phyloP scores from a whole-genome alignment of 2,797 vertebrate species.

The Sebastes melanostomus region DNA sequence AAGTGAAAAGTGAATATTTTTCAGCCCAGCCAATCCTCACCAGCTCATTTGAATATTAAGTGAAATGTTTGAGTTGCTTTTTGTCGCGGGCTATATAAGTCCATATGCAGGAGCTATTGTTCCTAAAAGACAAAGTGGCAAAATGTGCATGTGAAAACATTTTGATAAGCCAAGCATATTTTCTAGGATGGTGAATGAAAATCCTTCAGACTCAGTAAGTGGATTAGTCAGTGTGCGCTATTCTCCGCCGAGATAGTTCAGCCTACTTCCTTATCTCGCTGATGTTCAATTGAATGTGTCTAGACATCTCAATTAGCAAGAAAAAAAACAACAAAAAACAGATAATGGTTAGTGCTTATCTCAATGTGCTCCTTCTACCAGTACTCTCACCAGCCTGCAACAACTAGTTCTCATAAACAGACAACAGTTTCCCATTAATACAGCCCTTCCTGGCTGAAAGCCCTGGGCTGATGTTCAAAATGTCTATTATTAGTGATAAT shows the following conservation, averaged over 20 bases:
- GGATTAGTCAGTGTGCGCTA: slow-evolving; percentile 67
- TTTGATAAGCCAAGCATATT: slow-evolving; percentile 76
- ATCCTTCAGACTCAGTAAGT: slow-evolving; percentile 72
- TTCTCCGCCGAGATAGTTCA: slow-evolving; percentile 67
- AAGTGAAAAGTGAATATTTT: background rate
- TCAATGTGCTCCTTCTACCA: slow-evolving; percentile 45
- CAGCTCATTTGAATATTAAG: slow-evolving; percentile 61
- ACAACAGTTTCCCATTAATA: slow-evolving; percentile 70
- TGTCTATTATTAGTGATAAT: slow-evolving; percentile 77
- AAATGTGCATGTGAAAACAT: slow-evolving; percentile 74
- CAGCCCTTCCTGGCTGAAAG: slow-evolving; percentile 52
- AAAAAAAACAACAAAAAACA: slow-evolving; percentile 52
- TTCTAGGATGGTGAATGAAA: slow-evolving; percentile 62
- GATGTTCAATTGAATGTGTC: slow-evolving; percentile 81
- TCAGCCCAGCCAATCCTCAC: slow-evolving; percentile 18
- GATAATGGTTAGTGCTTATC: slow-evolving; percentile 71
- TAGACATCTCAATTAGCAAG: slow-evolving; percentile 83
- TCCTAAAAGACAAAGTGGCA: slow-evolving; percentile 71
- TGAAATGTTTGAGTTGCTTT: slow-evolving; percentile 46
- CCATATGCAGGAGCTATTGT: slow-evolving; percentile 73
- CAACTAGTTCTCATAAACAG: slow-evolving; percentile 58
- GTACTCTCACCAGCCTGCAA: slow-evolving; percentile 32
- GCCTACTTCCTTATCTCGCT: slow-evolving; percentile 76
- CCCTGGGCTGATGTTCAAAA: slow-evolving; percentile 61
- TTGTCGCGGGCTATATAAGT: slow-evolving; percentile 52